These are phyloP conservation scores for Diplosoma virens DNA, from an alignment of 23 tunicate genomes.

Conservation along the genomic window DNA sequence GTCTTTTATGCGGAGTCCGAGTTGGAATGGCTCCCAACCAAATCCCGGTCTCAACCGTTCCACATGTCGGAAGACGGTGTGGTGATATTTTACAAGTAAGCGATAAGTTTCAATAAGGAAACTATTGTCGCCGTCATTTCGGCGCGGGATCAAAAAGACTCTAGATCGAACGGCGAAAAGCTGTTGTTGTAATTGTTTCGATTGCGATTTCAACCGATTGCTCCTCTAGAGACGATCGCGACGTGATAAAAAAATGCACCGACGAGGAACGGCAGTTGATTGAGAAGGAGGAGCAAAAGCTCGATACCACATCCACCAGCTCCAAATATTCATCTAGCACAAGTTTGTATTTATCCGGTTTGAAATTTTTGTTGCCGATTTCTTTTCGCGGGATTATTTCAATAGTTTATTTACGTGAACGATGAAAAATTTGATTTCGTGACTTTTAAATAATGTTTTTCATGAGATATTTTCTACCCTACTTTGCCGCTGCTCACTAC, in stretches of 20 bases:
- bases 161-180: too few relatives aligned
- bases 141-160: too few relatives aligned
- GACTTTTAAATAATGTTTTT: too few relatives aligned
- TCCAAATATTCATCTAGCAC: background rate
- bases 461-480: too few relatives aligned
- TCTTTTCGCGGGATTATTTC: too few relatives aligned
- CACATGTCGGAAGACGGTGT: conserved; percentile 74
- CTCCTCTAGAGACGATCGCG: conserved; percentile 22
- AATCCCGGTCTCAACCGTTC: conserved; percentile 5
- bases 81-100: conserved; percentile 67
- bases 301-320: conserved; percentile 26
- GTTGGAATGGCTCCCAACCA: conserved; percentile 63
- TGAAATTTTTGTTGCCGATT: too few relatives aligned
- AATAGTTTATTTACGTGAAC: too few relatives aligned
- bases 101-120: background rate
- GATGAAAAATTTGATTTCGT: too few relatives aligned
- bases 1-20: conserved; percentile 57
- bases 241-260: conserved; percentile 17
- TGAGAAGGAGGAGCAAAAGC: conserved; percentile 34
- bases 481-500: too few relatives aligned
- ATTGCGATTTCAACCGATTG: background rate
- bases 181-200: background rate
- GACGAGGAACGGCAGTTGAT: conserved; percentile 26
- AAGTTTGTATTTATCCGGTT: conserved; percentile 16
- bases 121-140: too few relatives aligned